Evolutionary conservation across 2,797 vertebrate genomes (phyloP).

Genomic region (Euthynnus affinis): DNA sequence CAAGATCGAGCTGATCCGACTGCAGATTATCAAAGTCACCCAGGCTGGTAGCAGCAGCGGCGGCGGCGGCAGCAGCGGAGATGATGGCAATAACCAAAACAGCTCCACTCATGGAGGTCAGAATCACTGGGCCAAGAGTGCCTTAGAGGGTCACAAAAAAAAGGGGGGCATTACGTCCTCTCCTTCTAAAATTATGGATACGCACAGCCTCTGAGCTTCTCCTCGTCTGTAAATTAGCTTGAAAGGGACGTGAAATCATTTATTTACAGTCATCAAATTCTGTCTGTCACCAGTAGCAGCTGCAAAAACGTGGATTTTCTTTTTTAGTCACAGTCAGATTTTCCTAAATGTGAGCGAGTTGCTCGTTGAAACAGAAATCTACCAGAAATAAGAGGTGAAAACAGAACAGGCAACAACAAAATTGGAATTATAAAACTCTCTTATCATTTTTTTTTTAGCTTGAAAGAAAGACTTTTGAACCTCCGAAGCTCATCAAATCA

Average conservation of each 20-base stretch:
- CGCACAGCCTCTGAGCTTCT: neutral
- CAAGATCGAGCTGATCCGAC: constrained; percentile 93
- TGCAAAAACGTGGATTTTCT: neutral
- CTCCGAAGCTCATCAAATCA: neutral
- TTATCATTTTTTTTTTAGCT: neutral
- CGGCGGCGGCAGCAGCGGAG: neutral
- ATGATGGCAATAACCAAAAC: constrained; percentile 43
- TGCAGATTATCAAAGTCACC: constrained; percentile 93
- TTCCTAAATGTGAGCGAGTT: neutral
- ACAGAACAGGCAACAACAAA: neutral
- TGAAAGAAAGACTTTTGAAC: neutral
- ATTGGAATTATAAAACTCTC: neutral
- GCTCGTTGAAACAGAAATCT: neutral
- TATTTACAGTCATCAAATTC: neutral
- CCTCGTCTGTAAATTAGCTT: constrained; percentile 9
- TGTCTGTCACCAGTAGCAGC: neutral
- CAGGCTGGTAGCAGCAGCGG: constrained; percentile 75
- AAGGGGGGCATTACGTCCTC: too few relatives aligned
- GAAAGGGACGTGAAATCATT: neutral
- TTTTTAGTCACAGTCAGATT: neutral
- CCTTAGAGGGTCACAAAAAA: neutral
- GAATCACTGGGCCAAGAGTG: constrained; percentile 27
- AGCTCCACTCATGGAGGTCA: constrained; percentile 69
- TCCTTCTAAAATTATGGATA: neutral
- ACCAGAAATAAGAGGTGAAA: neutral